Conservation (phyloP, 23 tunicate species). For the Styela clava region DNA sequence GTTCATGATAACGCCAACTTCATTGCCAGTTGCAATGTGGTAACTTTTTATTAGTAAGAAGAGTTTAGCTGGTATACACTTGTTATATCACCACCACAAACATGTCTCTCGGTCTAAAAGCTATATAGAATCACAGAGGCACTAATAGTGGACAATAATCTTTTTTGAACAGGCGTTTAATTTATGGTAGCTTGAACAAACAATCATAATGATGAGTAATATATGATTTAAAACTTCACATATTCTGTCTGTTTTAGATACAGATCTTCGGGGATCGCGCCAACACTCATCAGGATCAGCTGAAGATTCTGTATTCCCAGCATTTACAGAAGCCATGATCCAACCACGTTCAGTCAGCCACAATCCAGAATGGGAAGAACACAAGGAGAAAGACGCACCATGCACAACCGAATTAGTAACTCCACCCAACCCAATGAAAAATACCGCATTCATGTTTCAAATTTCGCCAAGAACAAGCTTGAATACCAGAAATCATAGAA, state of each 20-base stretch:
- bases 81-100: too few species aligned
- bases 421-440: neutral
- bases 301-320: neutral
- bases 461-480: neutral
- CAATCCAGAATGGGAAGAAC: neutral
- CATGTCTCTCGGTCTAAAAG: too few species aligned
- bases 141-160: too few species aligned
- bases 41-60: too few species aligned
- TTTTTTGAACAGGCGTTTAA: too few species aligned
- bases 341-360: neutral
- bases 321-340: neutral
- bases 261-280: neutral
- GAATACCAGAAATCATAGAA: neutral
- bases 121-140: too few species aligned
- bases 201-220: too few species aligned
- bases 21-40: too few species aligned
- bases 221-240: too few species aligned
- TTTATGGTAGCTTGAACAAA: too few species aligned
- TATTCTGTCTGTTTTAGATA: neutral
- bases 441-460: neutral
- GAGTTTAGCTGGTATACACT: too few species aligned
- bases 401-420: neutral
- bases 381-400: neutral
- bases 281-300: neutral
- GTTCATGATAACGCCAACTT: too few species aligned